phyloP scores from a whole-genome alignment of 2,113 vertebrate genomes.

The Cyphomyrus discorhynchus region DNA sequence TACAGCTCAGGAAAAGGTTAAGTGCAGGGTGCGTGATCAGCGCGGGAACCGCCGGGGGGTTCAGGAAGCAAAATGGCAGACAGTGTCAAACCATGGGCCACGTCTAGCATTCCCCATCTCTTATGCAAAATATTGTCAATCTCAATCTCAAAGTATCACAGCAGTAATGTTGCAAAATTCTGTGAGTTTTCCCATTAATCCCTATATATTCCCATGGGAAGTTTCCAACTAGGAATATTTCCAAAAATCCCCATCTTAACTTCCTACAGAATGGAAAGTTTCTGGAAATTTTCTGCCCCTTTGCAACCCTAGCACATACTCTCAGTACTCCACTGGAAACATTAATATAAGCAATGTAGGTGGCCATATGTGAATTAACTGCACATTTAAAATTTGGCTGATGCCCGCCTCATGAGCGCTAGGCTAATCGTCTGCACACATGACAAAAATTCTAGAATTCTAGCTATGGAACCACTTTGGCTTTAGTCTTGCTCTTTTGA shows the following conservation, averaged over 20 bases:
- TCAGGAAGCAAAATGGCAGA: not conserved
- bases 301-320: not conserved
- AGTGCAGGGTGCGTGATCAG: not conserved
- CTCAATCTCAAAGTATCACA: not conserved
- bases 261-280: not conserved
- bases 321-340: not conserved
- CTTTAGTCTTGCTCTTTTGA: not conserved
- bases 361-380: not conserved
- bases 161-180: not conserved
- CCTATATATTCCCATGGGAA: not conserved
- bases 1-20: not conserved
- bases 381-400: not conserved
- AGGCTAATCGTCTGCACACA: not conserved
- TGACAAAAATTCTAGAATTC: not conserved
- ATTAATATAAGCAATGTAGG: not conserved
- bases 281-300: not conserved
- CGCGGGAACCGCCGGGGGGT: not conserved
- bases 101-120: not conserved
- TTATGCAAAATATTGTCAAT: not conserved
- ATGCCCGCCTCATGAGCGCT: too few relatives aligned
- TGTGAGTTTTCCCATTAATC: not conserved
- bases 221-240: not conserved
- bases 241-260: not conserved
- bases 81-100: not conserved
- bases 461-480: not conserved